Evolutionary conservation across 1,140 invertebrate species (phyloP).

Genomic region (Aphaenogaster ashmeadi): DNA sequence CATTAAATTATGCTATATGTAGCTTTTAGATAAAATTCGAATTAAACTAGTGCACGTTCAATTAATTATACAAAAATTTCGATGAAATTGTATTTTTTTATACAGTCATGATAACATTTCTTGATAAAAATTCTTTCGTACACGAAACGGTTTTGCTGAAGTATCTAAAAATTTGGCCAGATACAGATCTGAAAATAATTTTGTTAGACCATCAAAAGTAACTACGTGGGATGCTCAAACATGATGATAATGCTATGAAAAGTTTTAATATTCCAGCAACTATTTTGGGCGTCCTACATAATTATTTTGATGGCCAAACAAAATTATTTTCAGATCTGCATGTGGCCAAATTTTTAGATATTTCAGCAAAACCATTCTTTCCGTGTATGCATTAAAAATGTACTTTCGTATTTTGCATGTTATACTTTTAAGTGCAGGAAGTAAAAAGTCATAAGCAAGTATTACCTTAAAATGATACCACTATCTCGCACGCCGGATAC

Average conservation of each 20-base stretch:
- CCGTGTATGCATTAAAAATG: background rate
- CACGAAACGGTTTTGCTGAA: too few relatives aligned
- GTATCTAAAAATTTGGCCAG: too few relatives aligned
- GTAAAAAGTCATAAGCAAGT: background rate
- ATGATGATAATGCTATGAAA: too few relatives aligned
- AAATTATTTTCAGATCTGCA: too few relatives aligned
- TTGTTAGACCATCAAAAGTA: too few relatives aligned
- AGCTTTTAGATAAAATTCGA: background rate
- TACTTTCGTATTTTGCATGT: background rate
- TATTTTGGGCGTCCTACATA: too few relatives aligned
- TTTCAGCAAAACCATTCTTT: too few relatives aligned
- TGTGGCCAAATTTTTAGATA: too few relatives aligned
- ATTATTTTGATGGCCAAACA: too few relatives aligned
- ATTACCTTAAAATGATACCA: constrained; percentile 4
- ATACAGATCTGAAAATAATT: too few relatives aligned
- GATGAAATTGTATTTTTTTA: background rate
- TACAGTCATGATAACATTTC: background rate
- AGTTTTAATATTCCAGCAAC: too few relatives aligned
- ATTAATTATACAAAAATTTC: background rate
- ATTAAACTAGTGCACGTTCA: background rate
- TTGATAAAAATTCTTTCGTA: background rate
- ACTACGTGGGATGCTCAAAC: too few relatives aligned
- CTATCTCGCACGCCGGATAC: background rate
- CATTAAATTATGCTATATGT: background rate
- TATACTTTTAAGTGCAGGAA: background rate